Evolutionary conservation across 2,113 vertebrate species (phyloP).

Genomic region (Meleagris gallopavo): DNA sequence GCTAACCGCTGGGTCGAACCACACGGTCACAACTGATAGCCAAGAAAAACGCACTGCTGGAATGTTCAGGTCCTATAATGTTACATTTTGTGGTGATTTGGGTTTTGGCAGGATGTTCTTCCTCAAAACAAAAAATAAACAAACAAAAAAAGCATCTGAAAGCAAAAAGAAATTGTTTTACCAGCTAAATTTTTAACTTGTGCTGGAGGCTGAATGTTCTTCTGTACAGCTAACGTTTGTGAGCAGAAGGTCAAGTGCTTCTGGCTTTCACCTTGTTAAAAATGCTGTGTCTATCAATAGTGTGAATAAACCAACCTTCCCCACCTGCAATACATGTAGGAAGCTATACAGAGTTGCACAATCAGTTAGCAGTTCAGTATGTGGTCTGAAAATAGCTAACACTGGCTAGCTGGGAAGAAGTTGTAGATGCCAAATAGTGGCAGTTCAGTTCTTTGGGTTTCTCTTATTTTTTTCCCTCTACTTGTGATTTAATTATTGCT

Average conservation of each 20-base stretch:
- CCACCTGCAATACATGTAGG: too few relatives aligned
- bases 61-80: slow-evolving; percentile 34
- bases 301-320: neutral
- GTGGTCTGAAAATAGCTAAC: neutral
- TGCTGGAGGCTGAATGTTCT: neutral
- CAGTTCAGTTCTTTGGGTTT: neutral
- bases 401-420: neutral
- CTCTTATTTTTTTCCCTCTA: neutral
- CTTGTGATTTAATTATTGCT: neutral
- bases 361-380: neutral
- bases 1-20: neutral
- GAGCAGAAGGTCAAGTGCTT: slow-evolving; percentile 17
- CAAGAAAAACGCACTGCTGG: slow-evolving; percentile 64
- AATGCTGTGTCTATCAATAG: neutral
- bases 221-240: neutral
- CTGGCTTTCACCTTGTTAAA: slow-evolving; percentile 11
- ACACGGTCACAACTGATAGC: slow-evolving; percentile 16
- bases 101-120: slow-evolving; percentile 58
- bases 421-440: neutral
- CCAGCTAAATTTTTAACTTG: neutral
- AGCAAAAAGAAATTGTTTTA: neutral
- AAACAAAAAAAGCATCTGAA: slow-evolving; percentile 17
- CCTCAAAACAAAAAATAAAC: slow-evolving; percentile 33
- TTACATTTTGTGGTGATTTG: slow-evolving; percentile 38
- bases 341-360: neutral